Evolutionary conservation across 2,888 invertebrate species (phyloP).

Genomic region (Apodemia zela): DNA sequence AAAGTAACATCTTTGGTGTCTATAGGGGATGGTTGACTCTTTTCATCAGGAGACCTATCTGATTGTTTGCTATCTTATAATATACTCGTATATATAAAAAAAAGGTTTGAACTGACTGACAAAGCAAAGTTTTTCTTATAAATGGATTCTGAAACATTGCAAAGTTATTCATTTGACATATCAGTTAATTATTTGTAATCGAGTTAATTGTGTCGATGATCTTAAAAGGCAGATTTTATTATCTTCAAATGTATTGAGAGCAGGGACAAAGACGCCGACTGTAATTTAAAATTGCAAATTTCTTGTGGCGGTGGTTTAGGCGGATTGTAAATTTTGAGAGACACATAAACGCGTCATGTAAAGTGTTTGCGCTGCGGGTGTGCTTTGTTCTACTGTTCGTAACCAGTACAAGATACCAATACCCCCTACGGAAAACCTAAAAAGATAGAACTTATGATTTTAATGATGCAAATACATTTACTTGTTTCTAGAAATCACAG

Average conservation of each 20-base stretch:
- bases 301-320: slow-evolving; percentile 44
- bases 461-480: not conserved
- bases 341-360: slow-evolving; percentile 68
- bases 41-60: no score
- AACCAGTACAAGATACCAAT: not conserved
- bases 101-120: no score
- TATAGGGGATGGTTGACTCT: not conserved
- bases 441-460: not conserved
- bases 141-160: not conserved
- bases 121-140: no score
- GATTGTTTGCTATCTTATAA: no score
- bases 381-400: slow-evolving; percentile 45
- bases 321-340: slow-evolving; percentile 64
- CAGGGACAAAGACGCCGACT: slow-evolving; percentile 52
- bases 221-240: slow-evolving; percentile 48
- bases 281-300: slow-evolving; percentile 67
- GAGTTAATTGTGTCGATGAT: slow-evolving; percentile 51
- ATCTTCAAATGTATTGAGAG: slow-evolving; percentile 49
- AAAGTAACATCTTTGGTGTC: not conserved
- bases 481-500: not conserved
- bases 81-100: no score
- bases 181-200: slow-evolving; percentile 29
- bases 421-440: not conserved
- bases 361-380: slow-evolving; percentile 48
- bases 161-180: slow-evolving; percentile 16